A percentile compares a stretch with the other conserved stretches of the same genome.
Evolutionary conservation across 2,113 vertebrate species (phyloP).

Genomic region (Sclerurus mexicanus): DNA sequence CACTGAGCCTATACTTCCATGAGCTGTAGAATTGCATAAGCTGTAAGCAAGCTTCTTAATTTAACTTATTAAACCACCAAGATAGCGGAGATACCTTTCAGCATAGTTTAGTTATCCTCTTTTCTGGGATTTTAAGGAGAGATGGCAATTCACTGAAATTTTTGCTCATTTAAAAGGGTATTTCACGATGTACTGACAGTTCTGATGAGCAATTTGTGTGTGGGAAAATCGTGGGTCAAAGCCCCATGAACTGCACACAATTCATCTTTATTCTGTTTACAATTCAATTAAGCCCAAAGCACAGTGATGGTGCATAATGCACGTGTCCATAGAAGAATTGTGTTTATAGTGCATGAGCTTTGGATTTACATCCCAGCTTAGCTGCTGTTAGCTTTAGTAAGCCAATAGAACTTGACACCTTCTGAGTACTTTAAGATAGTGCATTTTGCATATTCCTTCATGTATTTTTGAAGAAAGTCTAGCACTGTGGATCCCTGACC

Average conservation of each 20-base stretch:
- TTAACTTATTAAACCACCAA: background rate
- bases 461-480: background rate
- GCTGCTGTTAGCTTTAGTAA: background rate
- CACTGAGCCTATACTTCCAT: background rate
- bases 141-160: background rate
- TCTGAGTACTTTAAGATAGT: background rate
- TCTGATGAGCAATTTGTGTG: background rate
- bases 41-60: background rate
- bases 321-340: background rate
- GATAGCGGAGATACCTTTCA: background rate
- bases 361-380: background rate
- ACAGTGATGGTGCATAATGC: background rate
- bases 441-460: background rate
- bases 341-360: background rate
- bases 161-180: background rate
- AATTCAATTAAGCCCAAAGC: background rate
- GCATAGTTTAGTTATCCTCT: background rate
- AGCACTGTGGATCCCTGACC: background rate
- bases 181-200: background rate
- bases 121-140: background rate
- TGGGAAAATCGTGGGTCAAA: background rate
- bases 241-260: background rate
- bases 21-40: background rate
- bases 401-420: background rate
- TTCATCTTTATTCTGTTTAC: background rate